Evolutionary conservation across 1,140 invertebrate species (phyloP).

Genomic region (Copidosoma floridanum): DNA sequence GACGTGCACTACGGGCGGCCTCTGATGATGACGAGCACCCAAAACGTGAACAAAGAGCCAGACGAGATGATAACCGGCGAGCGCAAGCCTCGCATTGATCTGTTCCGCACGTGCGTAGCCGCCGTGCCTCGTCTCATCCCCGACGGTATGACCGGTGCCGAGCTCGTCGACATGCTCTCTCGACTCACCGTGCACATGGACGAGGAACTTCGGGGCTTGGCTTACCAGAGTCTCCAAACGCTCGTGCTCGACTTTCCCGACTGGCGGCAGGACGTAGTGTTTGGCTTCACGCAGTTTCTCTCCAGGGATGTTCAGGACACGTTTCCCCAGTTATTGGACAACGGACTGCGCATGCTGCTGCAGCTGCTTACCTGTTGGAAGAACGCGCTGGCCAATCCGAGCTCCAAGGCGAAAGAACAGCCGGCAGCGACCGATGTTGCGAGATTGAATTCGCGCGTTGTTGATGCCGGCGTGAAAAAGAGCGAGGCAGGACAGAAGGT

Average conservation of each 20-base stretch:
- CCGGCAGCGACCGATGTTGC: conserved; percentile 29
- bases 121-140: conserved; percentile 96
- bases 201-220: conserved; percentile 83
- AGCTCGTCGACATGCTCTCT: conserved; percentile 89
- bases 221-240: conserved; percentile 95
- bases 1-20: conserved; percentile 95
- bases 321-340: conserved; percentile 86
- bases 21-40: conserved; percentile 92
- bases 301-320: conserved; percentile 89
- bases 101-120: conserved; percentile 97
- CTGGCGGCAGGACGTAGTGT: conserved; percentile 95
- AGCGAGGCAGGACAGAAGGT: conserved; percentile 58
- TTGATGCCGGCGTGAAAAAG: conserved; percentile 42
- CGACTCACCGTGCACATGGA: conserved; percentile 93
- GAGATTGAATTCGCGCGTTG: conserved; percentile 32
- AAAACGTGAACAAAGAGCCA: conserved; percentile 94
- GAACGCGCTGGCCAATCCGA: conserved; percentile 64
- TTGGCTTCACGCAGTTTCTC: conserved; percentile 91
- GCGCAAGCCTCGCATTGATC: conserved; percentile 95
- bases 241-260: conserved; percentile 94
- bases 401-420: conserved; percentile 47
- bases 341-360: conserved; percentile 88
- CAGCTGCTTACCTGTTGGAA: conserved; percentile 94
- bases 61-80: conserved; percentile 96
- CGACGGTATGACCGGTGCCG: conserved; percentile 91